Percentiles rank a stretch among this genome's conserved stretches.
phyloP scores from a whole-genome alignment of 2,113 vertebrate species.

The Cygnus atratus region DNA sequence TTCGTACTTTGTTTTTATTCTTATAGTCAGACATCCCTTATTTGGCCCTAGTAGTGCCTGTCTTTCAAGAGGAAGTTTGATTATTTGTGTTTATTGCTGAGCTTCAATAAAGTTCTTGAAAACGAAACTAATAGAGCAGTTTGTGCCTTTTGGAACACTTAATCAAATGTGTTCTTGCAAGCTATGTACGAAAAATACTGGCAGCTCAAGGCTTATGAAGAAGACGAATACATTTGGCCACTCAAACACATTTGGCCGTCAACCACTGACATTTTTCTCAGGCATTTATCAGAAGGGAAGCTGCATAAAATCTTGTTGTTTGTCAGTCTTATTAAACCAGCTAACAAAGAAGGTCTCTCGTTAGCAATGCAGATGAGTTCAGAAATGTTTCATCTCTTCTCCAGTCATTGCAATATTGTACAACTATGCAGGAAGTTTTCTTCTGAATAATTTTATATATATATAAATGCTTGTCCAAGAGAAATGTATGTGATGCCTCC shows the following conservation, averaged over 20 bases:
- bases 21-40: not conserved
- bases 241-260: not conserved
- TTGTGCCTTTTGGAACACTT: not conserved
- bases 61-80: not conserved
- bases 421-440: not conserved
- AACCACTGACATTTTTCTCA: not conserved
- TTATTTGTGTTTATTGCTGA: not conserved
- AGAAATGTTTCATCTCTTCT: not conserved
- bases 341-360: not conserved
- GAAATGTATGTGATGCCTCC: not conserved
- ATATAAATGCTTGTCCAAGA: not conserved
- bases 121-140: not conserved
- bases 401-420: not conserved
- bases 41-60: not conserved
- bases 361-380: not conserved
- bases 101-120: not conserved
- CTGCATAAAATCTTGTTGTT: not conserved
- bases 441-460: not conserved
- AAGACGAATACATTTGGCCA: not conserved
- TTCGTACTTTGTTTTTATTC: not conserved
- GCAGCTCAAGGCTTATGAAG: not conserved
- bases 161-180: slow-evolving; percentile 1
- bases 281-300: not conserved
- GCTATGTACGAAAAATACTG: not conserved
- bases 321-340: not conserved